A percentile compares a stretch with the other conserved stretches of the same genome.
phyloP scores from a whole-genome alignment of 2,888 invertebrate species.

The Lasioglossum leucozonium region DNA sequence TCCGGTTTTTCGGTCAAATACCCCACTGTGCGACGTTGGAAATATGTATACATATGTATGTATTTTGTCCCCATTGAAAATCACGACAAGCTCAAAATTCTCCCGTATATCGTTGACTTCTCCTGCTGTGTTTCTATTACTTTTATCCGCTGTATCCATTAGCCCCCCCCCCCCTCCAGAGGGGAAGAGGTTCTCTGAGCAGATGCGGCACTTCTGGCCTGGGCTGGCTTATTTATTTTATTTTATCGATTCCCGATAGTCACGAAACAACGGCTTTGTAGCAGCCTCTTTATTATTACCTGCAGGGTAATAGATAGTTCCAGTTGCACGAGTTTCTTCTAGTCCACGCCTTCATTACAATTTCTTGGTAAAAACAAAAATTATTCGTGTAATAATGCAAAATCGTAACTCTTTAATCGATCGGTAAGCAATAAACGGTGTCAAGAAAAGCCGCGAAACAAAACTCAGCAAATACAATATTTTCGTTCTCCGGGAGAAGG shows the following conservation, averaged over 20 bases:
- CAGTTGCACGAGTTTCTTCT: neutral
- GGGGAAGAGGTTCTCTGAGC: neutral
- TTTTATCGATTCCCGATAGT: constrained; percentile 31
- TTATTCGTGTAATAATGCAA: too few relatives aligned
- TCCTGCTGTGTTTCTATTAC: neutral
- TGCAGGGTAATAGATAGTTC: neutral
- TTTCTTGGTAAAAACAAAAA: too few relatives aligned
- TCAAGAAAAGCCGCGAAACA: neutral
- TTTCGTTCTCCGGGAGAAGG: neutral
- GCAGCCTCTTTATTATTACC: constrained; percentile 11
- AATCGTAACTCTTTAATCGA: too few relatives aligned
- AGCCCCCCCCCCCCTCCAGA: neutral
- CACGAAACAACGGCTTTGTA: constrained; percentile 12
- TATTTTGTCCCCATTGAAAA: neutral
- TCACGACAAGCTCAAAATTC: neutral
- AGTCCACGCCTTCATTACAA: neutral
- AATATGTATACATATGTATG: too few relatives aligned
- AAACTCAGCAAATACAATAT: neutral
- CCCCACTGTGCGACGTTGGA: neutral
- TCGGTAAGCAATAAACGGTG: neutral
- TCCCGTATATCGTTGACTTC: neutral
- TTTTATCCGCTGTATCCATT: constrained; percentile 7
- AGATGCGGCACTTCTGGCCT: constrained; percentile 12
- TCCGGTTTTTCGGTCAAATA: too few relatives aligned
- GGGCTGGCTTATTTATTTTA: neutral